Evolutionary conservation across 1,140 invertebrate species (phyloP).

Genomic region (Pseudomyrmex cubaensis): DNA sequence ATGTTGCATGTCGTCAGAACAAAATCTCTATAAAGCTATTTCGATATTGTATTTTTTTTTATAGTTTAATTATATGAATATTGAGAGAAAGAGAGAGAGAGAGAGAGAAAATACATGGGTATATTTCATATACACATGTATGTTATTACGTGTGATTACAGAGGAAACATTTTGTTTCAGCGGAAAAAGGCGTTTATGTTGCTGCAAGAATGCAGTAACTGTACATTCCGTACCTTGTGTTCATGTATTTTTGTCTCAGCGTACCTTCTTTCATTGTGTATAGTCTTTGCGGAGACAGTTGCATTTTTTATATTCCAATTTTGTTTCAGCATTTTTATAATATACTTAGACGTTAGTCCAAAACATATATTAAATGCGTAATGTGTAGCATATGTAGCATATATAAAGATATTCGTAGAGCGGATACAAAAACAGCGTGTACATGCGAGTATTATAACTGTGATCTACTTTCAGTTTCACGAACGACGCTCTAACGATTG

Average conservation of each 20-base stretch:
- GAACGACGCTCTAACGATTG: slow-evolving; percentile 14
- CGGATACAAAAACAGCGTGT: neutral
- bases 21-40: no score
- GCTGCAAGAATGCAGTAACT: slow-evolving; percentile 24
- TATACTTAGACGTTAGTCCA: neutral
- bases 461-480: slow-evolving; percentile 22
- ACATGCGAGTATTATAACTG: slow-evolving; percentile 4
- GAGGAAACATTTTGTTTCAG: slow-evolving; percentile 47
- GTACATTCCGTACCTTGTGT: slow-evolving; percentile 12
- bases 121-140: slow-evolving; percentile 31
- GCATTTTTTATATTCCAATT: slow-evolving; percentile 32
- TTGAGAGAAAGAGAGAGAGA: no score
- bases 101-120: no score
- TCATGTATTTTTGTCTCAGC: neutral
- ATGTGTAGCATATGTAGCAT: neutral
- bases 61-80: no score
- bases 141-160: slow-evolving; percentile 55
- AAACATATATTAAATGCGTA: neutral
- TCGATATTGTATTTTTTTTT: no score
- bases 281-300: neutral
- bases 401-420: neutral
- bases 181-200: slow-evolving; percentile 48
- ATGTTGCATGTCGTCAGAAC: no score
- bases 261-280: neutral
- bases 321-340: neutral